A percentile compares a stretch with the other conserved stretches of the same genome.
Evolutionary conservation across 2,113 vertebrate species (phyloP).

Genomic region (Gyps fulvus): DNA sequence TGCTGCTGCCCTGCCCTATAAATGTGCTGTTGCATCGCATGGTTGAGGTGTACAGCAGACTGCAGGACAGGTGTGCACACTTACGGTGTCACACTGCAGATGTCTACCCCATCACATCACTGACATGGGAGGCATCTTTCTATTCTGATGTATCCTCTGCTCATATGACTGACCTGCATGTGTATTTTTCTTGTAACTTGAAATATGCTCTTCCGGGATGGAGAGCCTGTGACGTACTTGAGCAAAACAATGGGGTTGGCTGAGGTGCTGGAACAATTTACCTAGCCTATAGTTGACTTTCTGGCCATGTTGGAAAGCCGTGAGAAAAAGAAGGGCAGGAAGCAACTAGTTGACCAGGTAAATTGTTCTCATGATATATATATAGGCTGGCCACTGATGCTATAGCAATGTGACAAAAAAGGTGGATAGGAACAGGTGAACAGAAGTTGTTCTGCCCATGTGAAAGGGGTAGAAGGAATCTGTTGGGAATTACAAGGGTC

Average conservation of each 20-base stretch:
- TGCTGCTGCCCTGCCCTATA: not conserved
- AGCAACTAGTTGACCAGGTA: not conserved
- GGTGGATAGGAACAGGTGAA: not conserved
- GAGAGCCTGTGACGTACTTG: not conserved
- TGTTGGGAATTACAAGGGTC: not conserved
- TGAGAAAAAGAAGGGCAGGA: not conserved
- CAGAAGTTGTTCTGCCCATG: not conserved
- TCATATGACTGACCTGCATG: not conserved
- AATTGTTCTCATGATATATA: not conserved
- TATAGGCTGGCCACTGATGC: not conserved
- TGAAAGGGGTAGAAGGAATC: not conserved
- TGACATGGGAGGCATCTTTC: not conserved
- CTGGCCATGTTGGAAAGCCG: not conserved
- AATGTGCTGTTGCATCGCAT: not conserved
- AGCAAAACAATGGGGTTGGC: not conserved
- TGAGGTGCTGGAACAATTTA: not conserved
- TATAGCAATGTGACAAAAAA: not conserved
- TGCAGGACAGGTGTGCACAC: not conserved
- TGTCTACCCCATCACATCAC: not conserved
- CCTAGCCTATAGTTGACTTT: not conserved
- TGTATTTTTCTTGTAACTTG: not conserved
- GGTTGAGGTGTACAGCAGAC: not conserved
- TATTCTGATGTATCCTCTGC: not conserved
- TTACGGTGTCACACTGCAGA: not conserved
- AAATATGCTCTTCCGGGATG: not conserved